These are phyloP conservation scores for Cerceris rybyensis DNA, from an alignment of 2,888 invertebrate species.

Conservation along the genomic window DNA sequence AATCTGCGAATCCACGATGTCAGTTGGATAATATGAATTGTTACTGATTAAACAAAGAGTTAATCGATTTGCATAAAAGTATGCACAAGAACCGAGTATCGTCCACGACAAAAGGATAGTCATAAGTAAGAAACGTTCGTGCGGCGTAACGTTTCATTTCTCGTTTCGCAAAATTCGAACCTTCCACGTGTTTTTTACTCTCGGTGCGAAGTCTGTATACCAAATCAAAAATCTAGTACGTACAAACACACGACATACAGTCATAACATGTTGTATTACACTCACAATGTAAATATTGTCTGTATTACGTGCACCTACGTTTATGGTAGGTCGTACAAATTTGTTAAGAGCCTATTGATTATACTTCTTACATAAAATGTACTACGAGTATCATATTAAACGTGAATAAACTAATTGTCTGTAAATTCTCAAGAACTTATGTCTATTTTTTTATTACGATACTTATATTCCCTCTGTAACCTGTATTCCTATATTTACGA, in stretches of 20 bases:
- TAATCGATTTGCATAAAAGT: too few species aligned
- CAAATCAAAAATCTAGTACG: constrained; percentile 29
- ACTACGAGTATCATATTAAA: constrained; percentile 70
- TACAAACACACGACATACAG: constrained; percentile 27
- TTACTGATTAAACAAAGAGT: too few species aligned
- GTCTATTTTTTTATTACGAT: background rate
- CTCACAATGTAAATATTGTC: constrained; percentile 69
- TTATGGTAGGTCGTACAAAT: constrained; percentile 57
- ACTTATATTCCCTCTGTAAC: background rate
- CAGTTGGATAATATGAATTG: too few species aligned
- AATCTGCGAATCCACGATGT: too few species aligned
- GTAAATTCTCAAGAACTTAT: constrained; percentile 64
- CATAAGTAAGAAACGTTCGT: background rate
- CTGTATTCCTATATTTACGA: background rate
- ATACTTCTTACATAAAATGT: constrained; percentile 73
- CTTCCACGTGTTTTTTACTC: constrained; percentile 22
- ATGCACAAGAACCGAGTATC: too few species aligned
- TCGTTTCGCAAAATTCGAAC: constrained; percentile 5
- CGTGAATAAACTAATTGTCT: constrained; percentile 75
- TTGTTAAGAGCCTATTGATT: constrained; percentile 66
- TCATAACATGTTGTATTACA: constrained; percentile 32
- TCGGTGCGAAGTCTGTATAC: constrained; percentile 25
- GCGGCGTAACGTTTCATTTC: background rate
- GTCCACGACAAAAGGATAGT: background rate
- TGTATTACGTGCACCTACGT: constrained; percentile 57